A percentile compares a stretch with the other conserved stretches of the same genome.
Evolutionary conservation across 2,888 invertebrate genomes (phyloP).

Genomic region (Petrolisthes manimaculis): DNA sequence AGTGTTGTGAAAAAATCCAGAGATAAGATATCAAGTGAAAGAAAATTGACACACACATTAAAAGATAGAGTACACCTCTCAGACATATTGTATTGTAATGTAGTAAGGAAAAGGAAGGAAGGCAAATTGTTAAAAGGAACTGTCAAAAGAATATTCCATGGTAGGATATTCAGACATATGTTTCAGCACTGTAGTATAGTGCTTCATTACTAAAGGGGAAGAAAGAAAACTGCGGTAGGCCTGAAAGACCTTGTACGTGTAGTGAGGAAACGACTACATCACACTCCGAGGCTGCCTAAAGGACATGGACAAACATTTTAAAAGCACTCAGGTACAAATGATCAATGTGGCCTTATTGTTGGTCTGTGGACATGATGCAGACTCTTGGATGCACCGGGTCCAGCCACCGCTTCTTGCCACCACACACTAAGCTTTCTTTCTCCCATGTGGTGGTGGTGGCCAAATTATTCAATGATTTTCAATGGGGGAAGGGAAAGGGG

Average conservation of each 20-base stretch:
- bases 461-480: too few relatives aligned
- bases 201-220: background rate
- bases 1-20: too few relatives aligned
- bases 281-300: constrained; percentile 51
- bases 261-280: constrained; percentile 32
- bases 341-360: constrained; percentile 55
- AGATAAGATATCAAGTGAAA: too few relatives aligned
- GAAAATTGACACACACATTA: too few relatives aligned
- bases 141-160: background rate
- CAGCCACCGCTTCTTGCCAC: constrained; percentile 2
- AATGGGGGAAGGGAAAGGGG: too few relatives aligned
- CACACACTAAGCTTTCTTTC: too few relatives aligned
- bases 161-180: background rate
- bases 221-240: too few relatives aligned
- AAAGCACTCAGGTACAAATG: constrained; percentile 64
- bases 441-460: too few relatives aligned
- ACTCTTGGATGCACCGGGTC: background rate
- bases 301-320: constrained; percentile 46
- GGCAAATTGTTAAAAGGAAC: background rate
- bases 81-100: background rate
- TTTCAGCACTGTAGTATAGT: constrained; percentile 21
- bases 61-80: too few relatives aligned
- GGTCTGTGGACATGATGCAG: too few relatives aligned
- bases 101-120: background rate
- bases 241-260: background rate